Evolutionary conservation across 2,888 invertebrate genomes (phyloP), one percentile per base, ranked within the genome.

Genomic region (Drosophila percnosoma): DNA sequence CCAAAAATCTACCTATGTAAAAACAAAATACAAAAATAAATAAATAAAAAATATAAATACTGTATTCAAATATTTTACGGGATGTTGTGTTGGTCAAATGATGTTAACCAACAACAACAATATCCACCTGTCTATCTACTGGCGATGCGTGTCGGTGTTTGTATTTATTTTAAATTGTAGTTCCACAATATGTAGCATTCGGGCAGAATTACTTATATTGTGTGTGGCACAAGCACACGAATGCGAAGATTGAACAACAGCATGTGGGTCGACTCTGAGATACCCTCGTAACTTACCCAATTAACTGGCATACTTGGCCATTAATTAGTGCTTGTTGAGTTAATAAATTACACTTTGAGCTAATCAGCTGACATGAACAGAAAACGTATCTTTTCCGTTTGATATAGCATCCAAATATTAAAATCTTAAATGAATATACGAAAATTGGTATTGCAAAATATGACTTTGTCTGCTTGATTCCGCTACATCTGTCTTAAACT

Each of bases 101-200:
- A 76, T 80, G 86, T 76, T 63, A 59, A 72, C 53, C 75, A 78
- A 51, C 64, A 82, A 42, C 68, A 65, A 68, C 60, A 45, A 45
- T 45, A 65, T 58, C 33, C 78, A 65, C 42, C 77, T 81, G 68
- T 80, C 61, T 62, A 62, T 67, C 53, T 53, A 13, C 42, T 15
- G 18, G 42, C 27, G 31, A 36, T 38, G 27, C 42, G 21, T 63
- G 45, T 66, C 48, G 40, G 18, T 42, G 5, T 63, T 36, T 61
- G 42, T 51, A 62, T 71, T 63, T 61, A 68, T 68, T 71, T 79
- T 55, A 55, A 72, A 77, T 70, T 72, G 71, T 77, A 81, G 78
- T 54, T 67, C 75, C 88, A 86, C 89, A 85, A 85, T 89, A 86
- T 85, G 86, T 80, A 87, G 86, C 80, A 72, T 74, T 80, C 87